phyloP scores from a whole-genome alignment of 2,888 invertebrate genomes.

The Metacarcinus magister region DNA sequence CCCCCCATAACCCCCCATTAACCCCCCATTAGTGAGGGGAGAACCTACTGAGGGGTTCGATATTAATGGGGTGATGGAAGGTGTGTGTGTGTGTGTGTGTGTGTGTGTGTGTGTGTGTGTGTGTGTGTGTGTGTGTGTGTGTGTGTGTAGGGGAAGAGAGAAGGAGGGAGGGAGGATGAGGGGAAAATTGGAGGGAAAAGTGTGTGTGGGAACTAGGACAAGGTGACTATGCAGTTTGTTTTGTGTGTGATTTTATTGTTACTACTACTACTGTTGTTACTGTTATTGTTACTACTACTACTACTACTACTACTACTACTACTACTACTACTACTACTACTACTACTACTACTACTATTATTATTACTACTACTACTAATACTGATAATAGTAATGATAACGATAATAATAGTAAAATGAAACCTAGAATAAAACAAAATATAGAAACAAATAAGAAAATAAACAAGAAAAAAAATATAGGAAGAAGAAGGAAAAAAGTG shows the following conservation, averaged over 20 bases:
- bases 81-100: not conserved
- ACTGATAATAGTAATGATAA: not conserved
- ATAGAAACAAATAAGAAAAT: not conserved
- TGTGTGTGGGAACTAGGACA: no score
- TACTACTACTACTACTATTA: conserved; percentile 4
- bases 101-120: no score
- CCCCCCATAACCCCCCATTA: no score
- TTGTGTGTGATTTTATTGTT: not conserved
- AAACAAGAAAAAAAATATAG: no score
- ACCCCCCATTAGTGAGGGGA: no score
- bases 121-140: not conserved
- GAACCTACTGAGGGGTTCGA: no score
- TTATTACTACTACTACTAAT: not conserved
- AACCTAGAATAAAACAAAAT: not conserved
- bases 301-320: conserved; percentile 39
- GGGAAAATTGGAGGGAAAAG: no score
- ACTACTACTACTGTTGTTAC: not conserved
- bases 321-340: conserved; percentile 40
- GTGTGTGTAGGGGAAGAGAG: no score
- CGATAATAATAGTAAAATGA: not conserved
- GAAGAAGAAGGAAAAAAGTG: no score
- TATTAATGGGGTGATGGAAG: not conserved
- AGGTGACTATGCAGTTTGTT: not conserved
- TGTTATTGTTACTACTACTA: conserved; percentile 13
- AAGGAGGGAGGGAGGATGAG: no score